Base-by-base conservation (phyloP, 2,113 vertebrate genomes). In the Pogona vitticeps region DNA sequence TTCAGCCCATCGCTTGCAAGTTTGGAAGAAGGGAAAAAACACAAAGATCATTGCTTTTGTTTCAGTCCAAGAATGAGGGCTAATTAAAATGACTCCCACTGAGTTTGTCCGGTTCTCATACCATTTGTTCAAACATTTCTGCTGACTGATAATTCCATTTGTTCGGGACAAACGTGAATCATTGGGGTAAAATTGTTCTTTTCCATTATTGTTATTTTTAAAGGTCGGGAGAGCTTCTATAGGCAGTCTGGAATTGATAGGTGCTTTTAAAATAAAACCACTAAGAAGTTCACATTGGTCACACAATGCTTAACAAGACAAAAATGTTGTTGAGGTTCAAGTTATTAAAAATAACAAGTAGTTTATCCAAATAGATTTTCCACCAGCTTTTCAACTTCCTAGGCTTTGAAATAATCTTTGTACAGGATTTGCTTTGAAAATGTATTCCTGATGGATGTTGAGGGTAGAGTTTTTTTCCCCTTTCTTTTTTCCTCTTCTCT, bases 321-420 rank as follows among this genome's bases (percentile, higher is more conserved):
- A 58, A 90, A 12, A 72, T 61, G 36, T 33, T 84, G 3, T 21
- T 80, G 42, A 14, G 72, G 14, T 36, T 7, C 80, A 81, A 17
- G 15, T 23, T 84, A 80, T 26, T 68, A 18, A 56, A 80, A 81
- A 33, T 0, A 46, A 6, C 77, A 82, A 68, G 56, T 89, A 84
- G 33, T 5, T 68, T 89, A 83, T 0, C 1, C 21, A 42, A 42
- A 76, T 75, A 87, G 21, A 18, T 87, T 91, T 92, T 79, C 42
- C 36, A 20, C n/a, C 5, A 1, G n/a, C 89, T 89, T 94, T 90
- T 80, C 58, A 83, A 31, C 1, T 80, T 9, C 38, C 73, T 61
- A 36, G 82, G 26, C 3, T 80, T n/a, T 85, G 28, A 86, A 83
- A 59, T 86, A 79, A 81, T n/a, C 18, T 82, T 81, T 87, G 71